Conservation (phyloP, 2,113 vertebrate genomes). For the Callorhinus ursinus region DNA sequence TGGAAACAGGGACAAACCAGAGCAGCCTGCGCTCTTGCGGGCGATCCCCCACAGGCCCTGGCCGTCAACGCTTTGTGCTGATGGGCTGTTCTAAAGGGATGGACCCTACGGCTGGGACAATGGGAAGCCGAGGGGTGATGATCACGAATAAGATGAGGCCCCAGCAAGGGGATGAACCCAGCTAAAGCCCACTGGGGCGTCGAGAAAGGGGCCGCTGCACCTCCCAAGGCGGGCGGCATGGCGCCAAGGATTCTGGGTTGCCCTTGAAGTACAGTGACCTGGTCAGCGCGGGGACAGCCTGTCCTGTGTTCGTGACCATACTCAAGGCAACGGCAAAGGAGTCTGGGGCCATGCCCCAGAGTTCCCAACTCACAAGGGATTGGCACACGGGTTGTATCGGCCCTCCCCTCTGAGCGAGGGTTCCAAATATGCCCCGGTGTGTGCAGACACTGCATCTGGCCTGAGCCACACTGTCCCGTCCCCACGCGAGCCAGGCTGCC, state of each 20-base stretch:
- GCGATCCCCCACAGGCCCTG: not conserved
- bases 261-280: not conserved
- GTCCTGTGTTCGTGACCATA: not conserved
- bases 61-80: not conserved
- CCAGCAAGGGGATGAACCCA: not conserved
- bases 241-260: not conserved
- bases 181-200: rapidly evolving
- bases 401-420: not conserved
- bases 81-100: not conserved
- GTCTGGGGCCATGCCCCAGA: not conserved
- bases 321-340: not conserved
- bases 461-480: not conserved
- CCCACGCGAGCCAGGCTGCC: not conserved
- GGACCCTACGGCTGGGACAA: not conserved
- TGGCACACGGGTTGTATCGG: rapidly evolving
- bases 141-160: not conserved
- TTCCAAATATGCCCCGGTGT: not conserved
- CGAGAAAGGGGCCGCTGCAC: not conserved
- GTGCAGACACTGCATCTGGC: not conserved
- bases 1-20: not conserved
- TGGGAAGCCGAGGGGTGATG: not conserved
- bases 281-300: not conserved
- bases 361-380: not conserved
- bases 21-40: rapidly evolving
- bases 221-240: rapidly evolving